Base-by-base conservation (phyloP, 2,113 vertebrate species). In the Callorhinus ursinus region DNA sequence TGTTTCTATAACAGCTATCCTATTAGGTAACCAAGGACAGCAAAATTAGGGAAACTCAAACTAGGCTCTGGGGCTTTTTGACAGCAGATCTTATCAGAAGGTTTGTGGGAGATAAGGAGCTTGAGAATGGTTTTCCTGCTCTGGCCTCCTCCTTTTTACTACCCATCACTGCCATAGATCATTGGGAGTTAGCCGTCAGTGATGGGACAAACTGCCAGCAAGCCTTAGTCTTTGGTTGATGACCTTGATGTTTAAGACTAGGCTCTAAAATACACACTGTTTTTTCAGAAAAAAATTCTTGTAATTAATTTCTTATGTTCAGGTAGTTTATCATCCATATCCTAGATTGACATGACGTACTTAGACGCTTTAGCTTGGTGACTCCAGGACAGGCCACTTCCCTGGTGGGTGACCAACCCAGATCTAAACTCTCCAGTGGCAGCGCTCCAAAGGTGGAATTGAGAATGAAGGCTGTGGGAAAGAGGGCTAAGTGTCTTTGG, bases 341-440 rank as follows among this genome's bases (percentile, higher is more conserved):
- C 71, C 55, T 16, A 7, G 65, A 72, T 51, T 26, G 9, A 1
- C 76, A 10, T 2, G 7, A 36, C 33, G 11, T 55, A 46, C 15
- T 33, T 16, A 31, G 15, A 31, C 0, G 21, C 24, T 86, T 22
- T 14, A 36, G 28, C 0, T 3, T 14, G 36, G 7, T 1, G 12
- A 19, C 65, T 81, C 2, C 0, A 4, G n/a, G n/a, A 24, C 39
- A 49, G 55, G 14, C 39, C 11, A 4, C 53, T 81, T 72, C n/a
- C 31, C 12, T 26, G 9, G 8, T 21, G 18, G 11, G 39, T 39
- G 31, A 16, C 14, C 72, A 67, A 28, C 4, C 18, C 4, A 0
- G 22, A 1, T 55, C 15, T 24, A 10, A 88, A 12, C 19, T 11
- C 46, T 31, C 14, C 19, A 31, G 21, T 12, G 14, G n/a, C 36